Percentiles rank a stretch among this genome's conserved stretches.
Conservation (phyloP, 2,113 vertebrate species). For the Pycnonotus jocosus region DNA sequence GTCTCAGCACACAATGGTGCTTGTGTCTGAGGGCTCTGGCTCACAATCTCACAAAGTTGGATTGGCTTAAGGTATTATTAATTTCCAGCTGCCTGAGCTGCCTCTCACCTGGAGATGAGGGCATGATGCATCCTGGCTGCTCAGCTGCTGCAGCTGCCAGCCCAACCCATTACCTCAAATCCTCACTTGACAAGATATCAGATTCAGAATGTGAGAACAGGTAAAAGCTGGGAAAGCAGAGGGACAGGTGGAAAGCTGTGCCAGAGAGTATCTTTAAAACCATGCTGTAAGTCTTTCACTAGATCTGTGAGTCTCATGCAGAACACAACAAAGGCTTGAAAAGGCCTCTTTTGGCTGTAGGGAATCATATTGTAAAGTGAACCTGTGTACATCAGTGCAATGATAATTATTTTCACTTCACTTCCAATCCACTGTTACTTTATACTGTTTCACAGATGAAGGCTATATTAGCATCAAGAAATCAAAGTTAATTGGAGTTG, state of each 20-base stretch:
- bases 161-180: not conserved
- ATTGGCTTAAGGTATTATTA: slow-evolving; percentile 26
- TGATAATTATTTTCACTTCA: not conserved
- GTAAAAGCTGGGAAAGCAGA: not conserved
- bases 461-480: not conserved
- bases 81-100: slow-evolving; percentile 43
- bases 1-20: not conserved
- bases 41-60: not conserved
- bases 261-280: not conserved
- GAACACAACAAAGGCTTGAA: not conserved
- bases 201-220: not conserved
- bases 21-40: slow-evolving; percentile 13
- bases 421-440: not conserved
- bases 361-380: not conserved
- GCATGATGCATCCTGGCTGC: not conserved
- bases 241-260: not conserved
- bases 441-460: not conserved
- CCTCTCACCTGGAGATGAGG: slow-evolving; percentile 33
- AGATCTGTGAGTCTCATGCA: not conserved
- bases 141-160: slow-evolving; percentile 16
- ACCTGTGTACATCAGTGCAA: not conserved
- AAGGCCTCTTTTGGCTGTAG: not conserved
- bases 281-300: not conserved
- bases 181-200: not conserved
- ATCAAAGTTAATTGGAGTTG: not conserved